phyloP scores from a whole-genome alignment of 2,113 vertebrate genomes.

The Electrona antarctica region DNA sequence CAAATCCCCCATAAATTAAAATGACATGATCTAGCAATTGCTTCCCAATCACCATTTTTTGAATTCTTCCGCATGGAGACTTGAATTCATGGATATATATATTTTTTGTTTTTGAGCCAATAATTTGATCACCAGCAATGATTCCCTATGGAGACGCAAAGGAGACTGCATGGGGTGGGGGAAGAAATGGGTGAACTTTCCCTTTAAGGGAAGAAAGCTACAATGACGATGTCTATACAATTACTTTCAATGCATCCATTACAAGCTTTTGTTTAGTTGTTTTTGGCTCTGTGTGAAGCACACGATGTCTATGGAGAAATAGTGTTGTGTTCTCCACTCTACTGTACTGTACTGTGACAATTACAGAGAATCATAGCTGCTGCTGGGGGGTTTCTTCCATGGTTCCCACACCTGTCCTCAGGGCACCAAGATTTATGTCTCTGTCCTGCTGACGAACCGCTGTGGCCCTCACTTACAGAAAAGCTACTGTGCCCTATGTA shows the following conservation, averaged over 20 bases:
- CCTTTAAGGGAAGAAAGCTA: no score
- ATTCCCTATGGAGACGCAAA: no score
- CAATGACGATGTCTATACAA: not conserved
- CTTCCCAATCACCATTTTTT: not conserved
- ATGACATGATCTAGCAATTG: not conserved
- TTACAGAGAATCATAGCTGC: slow-evolving; percentile 67
- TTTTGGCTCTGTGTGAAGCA: not conserved
- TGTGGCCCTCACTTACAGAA: slow-evolving; percentile 30
- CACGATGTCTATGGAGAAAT: slow-evolving; percentile 47
- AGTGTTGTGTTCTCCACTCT: not conserved
- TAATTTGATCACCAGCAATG: no score
- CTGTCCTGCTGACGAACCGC: slow-evolving; percentile 56
- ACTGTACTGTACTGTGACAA: slow-evolving; percentile 63
- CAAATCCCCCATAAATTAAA: slow-evolving; percentile 4
- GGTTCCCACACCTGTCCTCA: slow-evolving; percentile 61
- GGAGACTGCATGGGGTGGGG: no score
- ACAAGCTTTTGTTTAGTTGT: slow-evolving; percentile 9
- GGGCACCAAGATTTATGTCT: slow-evolving; percentile 73
- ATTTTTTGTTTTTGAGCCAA: no score
- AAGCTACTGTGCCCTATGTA: slow-evolving; percentile 22
- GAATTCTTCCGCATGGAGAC: not conserved
- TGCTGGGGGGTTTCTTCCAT: slow-evolving; percentile 48
- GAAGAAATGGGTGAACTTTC: no score
- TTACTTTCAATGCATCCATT: slow-evolving; percentile 18
- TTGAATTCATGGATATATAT: no score